Base-by-base conservation (phyloP, 2,888 invertebrate genomes). In the Orchesella flavescens region DNA sequence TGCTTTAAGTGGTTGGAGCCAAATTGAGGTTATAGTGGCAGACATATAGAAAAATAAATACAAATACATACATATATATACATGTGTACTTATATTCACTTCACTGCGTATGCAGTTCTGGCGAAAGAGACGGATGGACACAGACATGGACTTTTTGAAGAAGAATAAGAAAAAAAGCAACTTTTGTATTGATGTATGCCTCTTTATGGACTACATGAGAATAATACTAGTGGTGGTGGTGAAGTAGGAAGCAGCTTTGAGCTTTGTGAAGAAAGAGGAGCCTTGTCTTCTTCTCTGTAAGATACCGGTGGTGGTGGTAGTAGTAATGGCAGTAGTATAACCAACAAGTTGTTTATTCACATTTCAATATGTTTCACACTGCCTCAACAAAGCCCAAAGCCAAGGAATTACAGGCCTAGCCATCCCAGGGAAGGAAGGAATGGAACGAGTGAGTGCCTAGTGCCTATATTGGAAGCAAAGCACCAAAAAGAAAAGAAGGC, bases 21-120 rank as follows among this genome's bases (percentile, higher is more conserved):
- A 79, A 84, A 84, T 84, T 79, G 84, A 84, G 84, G 84, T 84
- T 84, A 84, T 74, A 84, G 79, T 79, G 84, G 84, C 84, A 84
- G 79, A 79, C 83, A 83, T 34, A 34, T 34, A 34, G 34, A 34
- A 2, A 34, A 34, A 34, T n/a, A n/a, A n/a, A n/a, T n/a, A 34
- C 7, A 34, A 7, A 7, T 34, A 34, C 7, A 7, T 34, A 34
- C 34, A 34, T 34, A 34, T 34, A n/a, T n/a, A n/a, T n/a, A n/a
- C n/a, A n/a, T 34, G 7, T 34, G 34, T 34, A 34, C n/a, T n/a
- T n/a, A n/a, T n/a, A n/a, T n/a, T n/a, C n/a, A n/a, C n/a, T n/a
- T n/a, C n/a, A n/a, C n/a, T n/a, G n/a, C 63, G 76, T 44, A 66
- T 68, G 68, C 84, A 84, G 84, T 84, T 84, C 78, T 84, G 75